Conservation (phyloP, 2,113 vertebrate species). For the Sturnus vulgaris region DNA sequence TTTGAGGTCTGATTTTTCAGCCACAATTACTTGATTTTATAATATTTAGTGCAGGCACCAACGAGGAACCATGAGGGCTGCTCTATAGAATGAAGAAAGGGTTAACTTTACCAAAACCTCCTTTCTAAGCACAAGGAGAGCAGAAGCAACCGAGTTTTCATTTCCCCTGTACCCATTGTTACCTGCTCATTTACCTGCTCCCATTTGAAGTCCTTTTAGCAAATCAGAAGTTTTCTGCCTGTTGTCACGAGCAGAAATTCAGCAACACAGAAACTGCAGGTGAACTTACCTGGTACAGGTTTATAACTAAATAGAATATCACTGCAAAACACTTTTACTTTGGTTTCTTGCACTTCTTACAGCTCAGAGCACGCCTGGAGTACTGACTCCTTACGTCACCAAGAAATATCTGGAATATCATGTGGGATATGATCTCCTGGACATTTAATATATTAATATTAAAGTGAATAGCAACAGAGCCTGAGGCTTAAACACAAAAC, state of each 20-base stretch:
- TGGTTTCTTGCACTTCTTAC: neutral
- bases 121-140: neutral
- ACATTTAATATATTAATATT: neutral
- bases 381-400: neutral
- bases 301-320: rapidly evolving
- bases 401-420: neutral
- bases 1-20: constrained; percentile 1
- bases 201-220: neutral
- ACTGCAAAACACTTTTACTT: neutral
- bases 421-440: neutral
- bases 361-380: neutral
- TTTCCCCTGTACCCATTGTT: neutral
- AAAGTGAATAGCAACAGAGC: neutral
- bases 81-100: neutral
- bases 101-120: neutral
- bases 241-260: neutral
- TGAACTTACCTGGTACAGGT: neutral
- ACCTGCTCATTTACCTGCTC: neutral
- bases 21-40: neutral
- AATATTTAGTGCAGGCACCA: neutral
- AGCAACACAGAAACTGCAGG: neutral
- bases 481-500: neutral
- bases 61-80: neutral
- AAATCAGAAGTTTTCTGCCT: neutral
- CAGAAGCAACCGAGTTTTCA: neutral